phyloP scores from a whole-genome alignment of 1,140 invertebrate genomes.

The Aphaenogaster ashmeadi region DNA sequence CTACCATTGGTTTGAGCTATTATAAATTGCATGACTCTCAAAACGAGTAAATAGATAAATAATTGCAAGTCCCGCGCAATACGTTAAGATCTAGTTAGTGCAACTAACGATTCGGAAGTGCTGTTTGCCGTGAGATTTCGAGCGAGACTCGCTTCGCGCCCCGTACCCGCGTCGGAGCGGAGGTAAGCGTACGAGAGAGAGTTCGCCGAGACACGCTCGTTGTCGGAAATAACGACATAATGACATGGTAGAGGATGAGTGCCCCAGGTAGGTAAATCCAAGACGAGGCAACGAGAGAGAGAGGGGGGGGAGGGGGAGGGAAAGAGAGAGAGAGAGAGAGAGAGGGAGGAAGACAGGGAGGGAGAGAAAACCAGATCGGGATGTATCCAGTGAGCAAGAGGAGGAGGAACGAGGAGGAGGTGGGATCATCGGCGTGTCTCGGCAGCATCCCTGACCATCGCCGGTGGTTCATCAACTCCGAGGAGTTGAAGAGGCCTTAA shows the following conservation, averaged over 20 bases:
- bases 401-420: constrained; percentile 22
- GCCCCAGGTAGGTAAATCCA: constrained; percentile 82
- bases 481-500: constrained; percentile 75
- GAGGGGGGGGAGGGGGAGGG: too few species aligned
- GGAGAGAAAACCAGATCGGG: constrained; percentile 58
- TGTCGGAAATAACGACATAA: constrained; percentile 87
- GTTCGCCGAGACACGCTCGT: constrained; percentile 85
- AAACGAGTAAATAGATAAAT: constrained; percentile 26
- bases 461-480: constrained; percentile 75
- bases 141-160: constrained; percentile 72
- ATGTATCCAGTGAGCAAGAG: constrained; percentile 21
- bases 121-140: constrained; percentile 74
- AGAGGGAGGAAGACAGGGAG: constrained; percentile 39
- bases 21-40: background rate
- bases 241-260: constrained; percentile 85
- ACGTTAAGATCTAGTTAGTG: constrained; percentile 40
- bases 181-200: constrained; percentile 73
- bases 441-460: constrained; percentile 75
- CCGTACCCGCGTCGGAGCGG: constrained; percentile 61
- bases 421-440: constrained; percentile 58
- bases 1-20: background rate
- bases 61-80: constrained; percentile 6
- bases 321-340: constrained; percentile 42
- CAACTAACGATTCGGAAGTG: constrained; percentile 66
- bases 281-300: constrained; percentile 60